A percentile compares a stretch with the other conserved stretches of the same genome.
phyloP scores from a whole-genome alignment of 2,797 vertebrate species.

The Bovichtus diacanthus region DNA sequence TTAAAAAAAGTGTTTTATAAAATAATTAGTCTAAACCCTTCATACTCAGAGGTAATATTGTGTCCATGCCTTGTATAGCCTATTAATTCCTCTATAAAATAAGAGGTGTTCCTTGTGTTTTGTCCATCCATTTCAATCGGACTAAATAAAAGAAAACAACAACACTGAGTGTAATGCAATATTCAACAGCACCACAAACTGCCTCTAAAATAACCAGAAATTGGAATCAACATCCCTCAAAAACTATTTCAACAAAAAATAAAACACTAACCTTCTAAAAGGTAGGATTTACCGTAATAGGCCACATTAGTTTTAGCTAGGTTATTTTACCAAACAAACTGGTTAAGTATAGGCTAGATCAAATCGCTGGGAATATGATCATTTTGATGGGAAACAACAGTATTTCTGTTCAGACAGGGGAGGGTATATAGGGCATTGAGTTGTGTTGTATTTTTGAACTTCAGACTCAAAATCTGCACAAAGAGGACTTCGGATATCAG shows the following conservation, averaged over 20 bases:
- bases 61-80: background rate
- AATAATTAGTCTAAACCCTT: background rate
- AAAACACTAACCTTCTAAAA: background rate
- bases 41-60: background rate
- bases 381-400: background rate
- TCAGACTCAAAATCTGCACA: background rate
- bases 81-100: background rate
- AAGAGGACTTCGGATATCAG: background rate
- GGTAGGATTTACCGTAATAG: background rate
- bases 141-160: background rate
- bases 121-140: background rate
- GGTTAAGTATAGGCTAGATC: too few species aligned
- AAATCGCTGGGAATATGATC: too few species aligned
- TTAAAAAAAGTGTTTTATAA: too few species aligned
- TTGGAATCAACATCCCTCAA: background rate
- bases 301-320: background rate
- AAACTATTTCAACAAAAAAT: background rate
- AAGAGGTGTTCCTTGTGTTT: background rate
- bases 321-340: constrained; percentile 5
- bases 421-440: fast-evolving
- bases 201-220: background rate
- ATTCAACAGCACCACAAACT: background rate
- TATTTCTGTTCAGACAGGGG: background rate
- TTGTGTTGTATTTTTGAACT: background rate
- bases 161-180: background rate